phyloP scores from a whole-genome alignment of 2,113 vertebrate species.

The Sorex araneus region DNA sequence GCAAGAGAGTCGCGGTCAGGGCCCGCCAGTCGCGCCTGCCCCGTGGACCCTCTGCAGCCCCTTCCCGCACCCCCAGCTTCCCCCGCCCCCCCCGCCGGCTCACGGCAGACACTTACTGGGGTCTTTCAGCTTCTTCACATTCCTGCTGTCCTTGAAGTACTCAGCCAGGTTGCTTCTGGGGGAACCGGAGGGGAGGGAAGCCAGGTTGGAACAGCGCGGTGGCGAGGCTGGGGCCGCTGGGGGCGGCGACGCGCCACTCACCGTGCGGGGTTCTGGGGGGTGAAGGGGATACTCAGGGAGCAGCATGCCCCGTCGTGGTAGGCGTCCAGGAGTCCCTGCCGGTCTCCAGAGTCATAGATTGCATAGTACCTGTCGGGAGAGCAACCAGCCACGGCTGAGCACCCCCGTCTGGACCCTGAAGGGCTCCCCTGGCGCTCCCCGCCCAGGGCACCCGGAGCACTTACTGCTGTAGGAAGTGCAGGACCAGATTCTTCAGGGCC shows the following conservation, averaged over 20 bases:
- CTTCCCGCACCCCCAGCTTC: neutral
- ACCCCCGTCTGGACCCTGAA: accelerated
- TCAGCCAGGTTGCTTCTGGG: constrained; percentile 91
- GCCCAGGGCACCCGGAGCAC: constrained; percentile 68
- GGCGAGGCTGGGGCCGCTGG: neutral
- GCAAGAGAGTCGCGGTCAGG: neutral
- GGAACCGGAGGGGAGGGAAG: neutral
- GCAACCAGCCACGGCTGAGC: neutral
- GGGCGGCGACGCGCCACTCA: constrained; percentile 66
- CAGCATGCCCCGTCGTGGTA: constrained; percentile 95
- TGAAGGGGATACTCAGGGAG: constrained; percentile 92
- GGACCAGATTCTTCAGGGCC: constrained; percentile 91
- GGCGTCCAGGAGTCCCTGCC: constrained; percentile 94
- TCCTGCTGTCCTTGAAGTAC: constrained; percentile 93
- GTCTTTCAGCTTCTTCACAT: constrained; percentile 94
- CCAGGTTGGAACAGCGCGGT: neutral
- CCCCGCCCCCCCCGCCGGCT: neutral
- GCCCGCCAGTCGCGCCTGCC: accelerated
- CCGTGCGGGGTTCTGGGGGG: constrained; percentile 91
- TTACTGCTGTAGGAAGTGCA: constrained; percentile 94
- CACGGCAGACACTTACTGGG: constrained; percentile 88
- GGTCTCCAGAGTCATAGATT: constrained; percentile 93
- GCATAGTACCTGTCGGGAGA: constrained; percentile 91
- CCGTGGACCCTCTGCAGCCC: accelerated
- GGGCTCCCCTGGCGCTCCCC: no score